phyloP scores from a whole-genome alignment of 2,113 vertebrate species.

The Epinephelus cyanopodus region DNA sequence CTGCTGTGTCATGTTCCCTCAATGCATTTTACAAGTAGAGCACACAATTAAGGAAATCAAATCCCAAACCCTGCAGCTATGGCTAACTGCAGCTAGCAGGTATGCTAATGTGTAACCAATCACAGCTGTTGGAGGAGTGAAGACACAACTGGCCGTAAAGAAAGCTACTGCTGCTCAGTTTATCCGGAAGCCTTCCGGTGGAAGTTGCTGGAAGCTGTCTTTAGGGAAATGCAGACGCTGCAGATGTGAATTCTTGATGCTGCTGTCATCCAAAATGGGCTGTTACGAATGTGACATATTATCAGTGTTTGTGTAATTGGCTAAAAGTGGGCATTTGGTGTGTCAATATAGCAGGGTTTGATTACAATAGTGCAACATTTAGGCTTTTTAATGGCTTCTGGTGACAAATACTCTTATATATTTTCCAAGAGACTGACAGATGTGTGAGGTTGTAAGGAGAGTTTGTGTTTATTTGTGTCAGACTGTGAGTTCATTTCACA shows the following conservation, averaged over 20 bases:
- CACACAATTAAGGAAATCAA: background rate
- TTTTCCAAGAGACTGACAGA: slow-evolving; percentile 9
- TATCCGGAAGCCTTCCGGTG: slow-evolving; percentile 46
- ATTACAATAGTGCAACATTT: background rate
- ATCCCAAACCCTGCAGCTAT: slow-evolving; percentile 3
- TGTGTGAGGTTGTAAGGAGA: no score
- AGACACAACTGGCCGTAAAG: background rate
- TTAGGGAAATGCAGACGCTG: slow-evolving; percentile 30
- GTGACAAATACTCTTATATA: background rate
- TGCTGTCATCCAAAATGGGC: slow-evolving; percentile 28
- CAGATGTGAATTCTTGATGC: slow-evolving; percentile 60
- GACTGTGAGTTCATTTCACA: slow-evolving; percentile 9
- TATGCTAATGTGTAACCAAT: background rate
- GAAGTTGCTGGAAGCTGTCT: slow-evolving; percentile 40
- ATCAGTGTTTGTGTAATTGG: slow-evolving; percentile 27
- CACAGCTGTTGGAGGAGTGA: slow-evolving; percentile 15
- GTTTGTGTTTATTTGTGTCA: slow-evolving; percentile 31
- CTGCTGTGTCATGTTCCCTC: background rate
- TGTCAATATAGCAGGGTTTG: background rate
- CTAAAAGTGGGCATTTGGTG: slow-evolving; percentile 3
- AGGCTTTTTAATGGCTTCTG: background rate
- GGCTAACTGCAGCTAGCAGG: slow-evolving; percentile 13
- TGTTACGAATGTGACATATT: slow-evolving; percentile 10
- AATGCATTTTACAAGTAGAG: background rate
- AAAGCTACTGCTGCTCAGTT: slow-evolving; percentile 35